Conservation (phyloP, 2,113 vertebrate species). For the Macaca mulatta region DNA sequence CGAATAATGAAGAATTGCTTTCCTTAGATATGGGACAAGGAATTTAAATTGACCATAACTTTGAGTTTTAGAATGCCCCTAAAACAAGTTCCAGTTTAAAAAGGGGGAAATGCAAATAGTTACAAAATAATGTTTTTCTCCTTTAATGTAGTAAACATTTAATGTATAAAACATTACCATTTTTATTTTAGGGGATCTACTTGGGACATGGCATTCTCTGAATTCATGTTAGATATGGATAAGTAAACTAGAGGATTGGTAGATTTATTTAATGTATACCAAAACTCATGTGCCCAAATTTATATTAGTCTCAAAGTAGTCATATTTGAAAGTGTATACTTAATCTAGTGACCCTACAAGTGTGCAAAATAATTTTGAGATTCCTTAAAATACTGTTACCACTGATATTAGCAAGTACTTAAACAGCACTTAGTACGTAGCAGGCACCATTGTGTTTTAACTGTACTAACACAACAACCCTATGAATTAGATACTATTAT, state of each 20-base stretch:
- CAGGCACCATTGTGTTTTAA: neutral
- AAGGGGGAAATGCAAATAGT: neutral
- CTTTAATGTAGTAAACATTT: neutral
- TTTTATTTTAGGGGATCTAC: slow-evolving; percentile 36
- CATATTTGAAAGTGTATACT: neutral
- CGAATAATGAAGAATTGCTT: neutral
- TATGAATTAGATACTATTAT: neutral
- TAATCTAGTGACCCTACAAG: neutral
- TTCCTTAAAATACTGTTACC: neutral
- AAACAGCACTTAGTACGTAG: neutral
- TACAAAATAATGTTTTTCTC: neutral
- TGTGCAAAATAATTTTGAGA: neutral
- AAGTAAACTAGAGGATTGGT: neutral
- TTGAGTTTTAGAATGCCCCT: neutral
- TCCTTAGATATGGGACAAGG: neutral
- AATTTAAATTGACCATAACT: neutral
- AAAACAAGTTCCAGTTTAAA: slow-evolving; percentile 10
- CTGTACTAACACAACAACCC: neutral
- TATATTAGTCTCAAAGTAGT: neutral
- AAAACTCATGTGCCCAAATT: neutral
- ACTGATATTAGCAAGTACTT: neutral
- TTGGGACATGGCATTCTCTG: neutral
- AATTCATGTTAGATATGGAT: neutral
- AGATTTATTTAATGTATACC: neutral
- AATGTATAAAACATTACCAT: neutral